These are phyloP conservation scores for Tamias sibiricus DNA, from an alignment of 2,113 vertebrate genomes.

Conservation along the genomic window DNA sequence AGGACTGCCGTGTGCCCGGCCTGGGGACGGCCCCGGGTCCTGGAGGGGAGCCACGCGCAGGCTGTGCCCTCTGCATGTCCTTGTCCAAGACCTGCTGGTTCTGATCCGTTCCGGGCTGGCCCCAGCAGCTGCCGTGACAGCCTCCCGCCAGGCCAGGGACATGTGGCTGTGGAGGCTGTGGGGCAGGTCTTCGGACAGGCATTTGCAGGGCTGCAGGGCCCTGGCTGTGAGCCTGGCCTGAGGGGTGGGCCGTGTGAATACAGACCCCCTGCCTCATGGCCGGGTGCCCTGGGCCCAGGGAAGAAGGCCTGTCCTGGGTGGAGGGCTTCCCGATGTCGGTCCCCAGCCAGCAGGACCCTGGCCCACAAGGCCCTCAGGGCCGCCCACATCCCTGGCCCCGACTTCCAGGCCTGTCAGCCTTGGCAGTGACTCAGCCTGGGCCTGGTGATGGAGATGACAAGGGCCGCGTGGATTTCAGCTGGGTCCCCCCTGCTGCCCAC, in stretches of 20 bases:
- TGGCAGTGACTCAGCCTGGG: background rate
- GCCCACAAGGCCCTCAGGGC: rapidly evolving
- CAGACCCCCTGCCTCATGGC: rapidly evolving
- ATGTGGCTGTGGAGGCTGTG: background rate
- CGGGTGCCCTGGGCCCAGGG: background rate
- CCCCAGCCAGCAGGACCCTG: background rate
- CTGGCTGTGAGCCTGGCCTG: background rate
- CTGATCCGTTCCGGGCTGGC: background rate
- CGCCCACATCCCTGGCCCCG: background rate
- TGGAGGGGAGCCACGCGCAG: rapidly evolving
- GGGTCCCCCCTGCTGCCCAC: background rate
- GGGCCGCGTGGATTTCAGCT: background rate
- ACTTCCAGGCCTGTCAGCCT: background rate
- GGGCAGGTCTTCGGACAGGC: background rate
- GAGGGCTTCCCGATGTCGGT: background rate
- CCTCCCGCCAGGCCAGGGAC: background rate
- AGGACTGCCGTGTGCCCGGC: background rate
- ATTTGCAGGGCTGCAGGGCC: background rate
- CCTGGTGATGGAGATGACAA: conserved; percentile 10
- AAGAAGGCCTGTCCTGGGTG: background rate
- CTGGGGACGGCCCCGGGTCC: background rate
- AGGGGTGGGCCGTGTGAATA: rapidly evolving
- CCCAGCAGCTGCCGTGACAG: rapidly evolving
- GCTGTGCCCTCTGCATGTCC: background rate
- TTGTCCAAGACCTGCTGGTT: background rate